phyloP scores from a whole-genome alignment of 23 tunicate species.

The Corella eumyota region DNA sequence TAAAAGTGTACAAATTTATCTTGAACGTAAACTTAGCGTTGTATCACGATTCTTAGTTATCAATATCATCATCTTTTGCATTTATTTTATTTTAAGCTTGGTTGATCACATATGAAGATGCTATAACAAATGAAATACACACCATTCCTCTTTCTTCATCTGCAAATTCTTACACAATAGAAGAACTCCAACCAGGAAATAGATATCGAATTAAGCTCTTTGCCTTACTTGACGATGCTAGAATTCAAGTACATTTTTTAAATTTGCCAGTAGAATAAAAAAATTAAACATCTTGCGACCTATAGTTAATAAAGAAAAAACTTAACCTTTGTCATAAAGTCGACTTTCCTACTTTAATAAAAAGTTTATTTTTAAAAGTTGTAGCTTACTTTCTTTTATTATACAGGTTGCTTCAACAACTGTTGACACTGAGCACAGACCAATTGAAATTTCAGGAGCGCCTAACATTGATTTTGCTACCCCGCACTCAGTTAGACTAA shows the following conservation, averaged over 20 bases:
- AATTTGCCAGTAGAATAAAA: too few relatives aligned
- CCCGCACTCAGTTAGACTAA: slow-evolving; percentile 13
- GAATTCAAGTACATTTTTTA: slow-evolving; percentile 46
- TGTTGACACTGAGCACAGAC: slow-evolving; percentile 18
- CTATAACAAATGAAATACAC: slow-evolving; percentile 2
- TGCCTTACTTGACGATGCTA: slow-evolving; percentile 16
- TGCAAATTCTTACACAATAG: slow-evolving; percentile 14
- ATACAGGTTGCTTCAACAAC: slow-evolving; percentile 14
- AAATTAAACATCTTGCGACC: not conserved
- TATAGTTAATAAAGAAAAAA: not conserved
- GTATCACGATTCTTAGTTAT: too few relatives aligned
- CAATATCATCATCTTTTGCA: too few relatives aligned
- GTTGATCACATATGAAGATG: slow-evolving; percentile 22
- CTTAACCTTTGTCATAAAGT: not conserved
- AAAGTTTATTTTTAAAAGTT: too few relatives aligned
- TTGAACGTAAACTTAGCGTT: too few relatives aligned
- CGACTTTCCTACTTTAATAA: not conserved
- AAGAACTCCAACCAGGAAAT: slow-evolving; percentile 19
- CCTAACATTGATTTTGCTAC: slow-evolving; percentile 4
- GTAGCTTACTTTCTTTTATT: not conserved
- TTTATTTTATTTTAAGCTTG: slow-evolving; percentile 9
- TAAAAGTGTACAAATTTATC: too few relatives aligned
- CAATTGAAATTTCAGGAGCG: slow-evolving; percentile 8
- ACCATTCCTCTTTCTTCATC: slow-evolving; percentile 7
- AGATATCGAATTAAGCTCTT: slow-evolving; percentile 23